Base-by-base conservation (phyloP, 1,140 invertebrate genomes). In the Hyles euphorbiae region DNA sequence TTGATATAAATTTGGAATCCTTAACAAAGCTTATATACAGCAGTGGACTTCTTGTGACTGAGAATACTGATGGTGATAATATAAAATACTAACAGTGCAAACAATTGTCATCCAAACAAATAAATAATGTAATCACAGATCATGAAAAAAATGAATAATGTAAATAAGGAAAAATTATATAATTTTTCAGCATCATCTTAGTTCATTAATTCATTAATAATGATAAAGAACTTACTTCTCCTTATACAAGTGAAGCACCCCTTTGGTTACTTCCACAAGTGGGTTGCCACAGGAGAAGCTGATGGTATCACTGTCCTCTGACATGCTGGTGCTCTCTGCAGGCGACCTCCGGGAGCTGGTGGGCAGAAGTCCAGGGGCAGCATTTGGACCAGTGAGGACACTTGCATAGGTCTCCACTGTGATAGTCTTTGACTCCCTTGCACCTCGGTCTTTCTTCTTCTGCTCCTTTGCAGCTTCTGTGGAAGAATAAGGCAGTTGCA, bases 271-370 rank as follows among this genome's bases (percentile, higher is more conserved):
- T 91, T 99, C 98, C 5, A 99, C 97, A 78, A 96, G 95, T 7
- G 98, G 98, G 92, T 99, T 99, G 2, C 98, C 98, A 77, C 95
- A 98, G 63, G 96, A 95, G 89, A 99, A 99, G 55, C 91, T 92
- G n/a, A 96, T 94, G 70, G 94, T 93, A 57, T 92, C 90, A 45
- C 79, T 74, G 66, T 90, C 81, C 51, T 85, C 76, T 49, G 75
- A 72, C 6, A 69, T 58, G 43, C 75, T 77, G 49, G 53, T 63
- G 43, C 62, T 45, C 55, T 81, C 70, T 10, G 69, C 67, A 5
- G 78, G 76, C 0, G 79, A 73, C 22, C 76, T 72, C 0, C 83
- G 76, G 4, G 87, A 87, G 56, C 83, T 83, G 9, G 85, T 83
- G 0, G 88, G 85, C n/a, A 89, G 68, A 7, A 88, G 79, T 5